Conservation (phyloP, 2,113 vertebrate genomes). For the Scomber colias region DNA sequence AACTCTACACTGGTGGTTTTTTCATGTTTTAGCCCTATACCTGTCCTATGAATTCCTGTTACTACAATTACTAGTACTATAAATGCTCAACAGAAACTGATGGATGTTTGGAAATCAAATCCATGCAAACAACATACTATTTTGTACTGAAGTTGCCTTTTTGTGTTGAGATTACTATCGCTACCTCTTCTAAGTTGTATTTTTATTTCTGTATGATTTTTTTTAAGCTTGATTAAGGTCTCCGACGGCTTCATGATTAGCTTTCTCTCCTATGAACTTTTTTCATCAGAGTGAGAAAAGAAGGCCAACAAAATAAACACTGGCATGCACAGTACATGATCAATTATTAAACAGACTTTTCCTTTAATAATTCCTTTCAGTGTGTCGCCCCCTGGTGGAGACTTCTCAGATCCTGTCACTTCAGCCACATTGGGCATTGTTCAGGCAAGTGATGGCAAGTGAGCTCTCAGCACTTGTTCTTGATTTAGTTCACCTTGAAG, state of each 20-base stretch:
- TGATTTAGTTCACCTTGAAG: not conserved
- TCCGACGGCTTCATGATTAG: not conserved
- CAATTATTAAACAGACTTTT: not conserved
- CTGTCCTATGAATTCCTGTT: not conserved
- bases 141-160: no score
- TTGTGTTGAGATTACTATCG: no score
- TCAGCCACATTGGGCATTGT: slow-evolving; percentile 97
- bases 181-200: no score
- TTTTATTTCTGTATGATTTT: no score
- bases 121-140: no score
- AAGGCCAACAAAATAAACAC: not conserved
- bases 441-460: slow-evolving; percentile 79
- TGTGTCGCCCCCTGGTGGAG: slow-evolving; percentile 97
- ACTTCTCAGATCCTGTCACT: slow-evolving; percentile 98
- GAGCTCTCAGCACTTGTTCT: not conserved
- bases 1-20: no score
- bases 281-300: not conserved
- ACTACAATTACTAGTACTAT: not conserved
- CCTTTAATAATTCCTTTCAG: slow-evolving; percentile 75
- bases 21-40: no score
- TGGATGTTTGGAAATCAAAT: no score
- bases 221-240: no score
- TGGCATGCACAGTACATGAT: not conserved
- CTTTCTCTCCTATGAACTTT: not conserved
- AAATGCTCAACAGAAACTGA: not conserved